phyloP scores from a whole-genome alignment of 2,113 vertebrate genomes.

The Ptilonorhynchus violaceus region DNA sequence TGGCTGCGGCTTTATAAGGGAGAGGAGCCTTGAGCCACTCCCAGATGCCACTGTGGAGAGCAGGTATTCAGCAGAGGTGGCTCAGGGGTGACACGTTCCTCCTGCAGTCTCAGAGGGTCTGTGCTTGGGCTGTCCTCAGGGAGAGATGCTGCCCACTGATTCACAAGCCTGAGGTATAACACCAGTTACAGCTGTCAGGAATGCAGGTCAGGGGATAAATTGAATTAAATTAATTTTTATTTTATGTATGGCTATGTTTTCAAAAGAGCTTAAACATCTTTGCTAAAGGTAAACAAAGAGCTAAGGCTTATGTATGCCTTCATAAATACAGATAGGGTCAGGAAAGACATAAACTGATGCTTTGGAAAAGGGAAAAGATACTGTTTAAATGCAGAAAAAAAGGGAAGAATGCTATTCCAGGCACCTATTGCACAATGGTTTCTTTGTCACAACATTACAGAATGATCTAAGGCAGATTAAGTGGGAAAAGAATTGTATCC shows the following conservation, averaged over 20 bases:
- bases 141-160: background rate
- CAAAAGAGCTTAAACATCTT: background rate
- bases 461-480: background rate
- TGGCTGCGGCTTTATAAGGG: background rate
- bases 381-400: background rate
- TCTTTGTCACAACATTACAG: background rate
- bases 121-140: background rate
- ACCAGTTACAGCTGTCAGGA: background rate
- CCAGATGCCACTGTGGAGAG: background rate
- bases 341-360: background rate
- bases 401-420: background rate
- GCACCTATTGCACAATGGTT: background rate
- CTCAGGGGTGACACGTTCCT: background rate
- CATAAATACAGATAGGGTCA: background rate
- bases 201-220: background rate
- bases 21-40: background rate
- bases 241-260: background rate
- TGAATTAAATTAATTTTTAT: background rate
- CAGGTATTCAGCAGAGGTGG: background rate
- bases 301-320: background rate
- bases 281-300: background rate
- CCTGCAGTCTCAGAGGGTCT: background rate
- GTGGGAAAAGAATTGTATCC: background rate
- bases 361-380: background rate
- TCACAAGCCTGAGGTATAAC: background rate